phyloP scores from a whole-genome alignment of 2,797 vertebrate genomes.

The Simalia tracyae region DNA sequence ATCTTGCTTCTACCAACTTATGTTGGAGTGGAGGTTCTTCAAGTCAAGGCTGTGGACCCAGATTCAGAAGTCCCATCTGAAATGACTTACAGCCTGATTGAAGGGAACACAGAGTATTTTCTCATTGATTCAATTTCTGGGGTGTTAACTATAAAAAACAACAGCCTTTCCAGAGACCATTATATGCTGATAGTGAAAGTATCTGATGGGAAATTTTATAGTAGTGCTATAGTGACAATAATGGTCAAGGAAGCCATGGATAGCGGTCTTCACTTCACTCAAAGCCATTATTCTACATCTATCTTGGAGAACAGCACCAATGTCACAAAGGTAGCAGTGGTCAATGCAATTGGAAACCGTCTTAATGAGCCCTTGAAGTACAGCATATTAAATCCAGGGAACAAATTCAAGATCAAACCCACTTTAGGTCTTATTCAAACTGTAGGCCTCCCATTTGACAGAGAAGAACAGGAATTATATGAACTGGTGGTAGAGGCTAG shows the following conservation, averaged over 20 bases:
- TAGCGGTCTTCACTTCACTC: constrained; percentile 90
- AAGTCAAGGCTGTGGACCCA: constrained; percentile 88
- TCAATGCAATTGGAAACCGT: constrained; percentile 90
- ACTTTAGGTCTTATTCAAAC: constrained; percentile 96
- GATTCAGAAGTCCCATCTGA: constrained; percentile 87
- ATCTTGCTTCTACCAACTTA: constrained; percentile 91
- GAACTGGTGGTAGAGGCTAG: constrained; percentile 93
- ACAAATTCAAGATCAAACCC: constrained; percentile 87
- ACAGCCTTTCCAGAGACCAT: constrained; percentile 89
- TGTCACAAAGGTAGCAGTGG: constrained; percentile 90
- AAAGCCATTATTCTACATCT: constrained; percentile 86
- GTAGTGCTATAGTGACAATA: constrained; percentile 85
- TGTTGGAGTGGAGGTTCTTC: constrained; percentile 89
- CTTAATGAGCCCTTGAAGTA: constrained; percentile 95
- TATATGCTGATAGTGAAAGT: constrained; percentile 89
- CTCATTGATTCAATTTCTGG: constrained; percentile 85
- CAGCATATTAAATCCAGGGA: constrained; percentile 89
- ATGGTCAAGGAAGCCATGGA: constrained; percentile 90
- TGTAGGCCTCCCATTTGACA: constrained; percentile 88
- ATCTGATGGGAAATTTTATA: constrained; percentile 94
- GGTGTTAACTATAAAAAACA: constrained; percentile 87
- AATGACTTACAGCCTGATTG: constrained; percentile 86
- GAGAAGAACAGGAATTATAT: constrained; percentile 92
- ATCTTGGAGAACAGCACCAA: constrained; percentile 92
- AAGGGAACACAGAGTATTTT: constrained; percentile 87